phyloP scores from a whole-genome alignment of 92 coral and sea anemone genomes.

The Metridium senile region DNA sequence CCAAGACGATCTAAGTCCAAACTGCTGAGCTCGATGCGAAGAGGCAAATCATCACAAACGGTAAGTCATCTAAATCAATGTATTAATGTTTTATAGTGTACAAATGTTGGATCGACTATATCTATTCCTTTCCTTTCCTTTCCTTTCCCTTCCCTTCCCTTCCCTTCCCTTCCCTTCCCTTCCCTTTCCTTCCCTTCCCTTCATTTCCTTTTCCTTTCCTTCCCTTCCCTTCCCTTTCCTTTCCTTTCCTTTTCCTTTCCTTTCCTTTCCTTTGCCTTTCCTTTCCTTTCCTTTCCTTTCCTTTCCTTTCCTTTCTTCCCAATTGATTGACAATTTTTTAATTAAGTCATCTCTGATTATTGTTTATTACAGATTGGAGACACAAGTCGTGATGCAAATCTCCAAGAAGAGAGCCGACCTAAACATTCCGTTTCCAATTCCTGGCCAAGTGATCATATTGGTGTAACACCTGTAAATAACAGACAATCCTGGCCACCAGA shows the following conservation, averaged over 20 bases:
- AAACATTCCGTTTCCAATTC: slow-evolving; percentile 73
- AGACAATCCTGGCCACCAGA: slow-evolving; percentile 89
- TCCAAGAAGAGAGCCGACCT: slow-evolving; percentile 5
- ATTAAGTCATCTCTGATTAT: slow-evolving; percentile 3
- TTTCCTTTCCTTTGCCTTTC: background rate
- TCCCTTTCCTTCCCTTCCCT: background rate
- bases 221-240: background rate
- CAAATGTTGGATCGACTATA: too few species aligned
- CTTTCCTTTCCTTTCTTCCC: background rate
- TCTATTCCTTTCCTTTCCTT: too few species aligned
- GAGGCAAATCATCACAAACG: slow-evolving; percentile 36
- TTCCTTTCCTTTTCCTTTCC: background rate
- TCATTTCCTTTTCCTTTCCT: background rate
- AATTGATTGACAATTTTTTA: background rate
- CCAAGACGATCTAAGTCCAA: slow-evolving; percentile 79
- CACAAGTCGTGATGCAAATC: slow-evolving; percentile 13
- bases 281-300: too few species aligned
- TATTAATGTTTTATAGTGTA: too few species aligned
- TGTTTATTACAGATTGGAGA: background rate
- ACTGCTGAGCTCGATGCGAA: slow-evolving; percentile 73
- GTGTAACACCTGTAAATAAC: slow-evolving; percentile 41
- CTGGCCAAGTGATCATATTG: slow-evolving; percentile 70
- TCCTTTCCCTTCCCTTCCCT: background rate
- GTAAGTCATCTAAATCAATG: too few species aligned
- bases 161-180: background rate